Evolutionary conservation across 2,113 vertebrate genomes (phyloP).

Genomic region (Cynocephalus volans): DNA sequence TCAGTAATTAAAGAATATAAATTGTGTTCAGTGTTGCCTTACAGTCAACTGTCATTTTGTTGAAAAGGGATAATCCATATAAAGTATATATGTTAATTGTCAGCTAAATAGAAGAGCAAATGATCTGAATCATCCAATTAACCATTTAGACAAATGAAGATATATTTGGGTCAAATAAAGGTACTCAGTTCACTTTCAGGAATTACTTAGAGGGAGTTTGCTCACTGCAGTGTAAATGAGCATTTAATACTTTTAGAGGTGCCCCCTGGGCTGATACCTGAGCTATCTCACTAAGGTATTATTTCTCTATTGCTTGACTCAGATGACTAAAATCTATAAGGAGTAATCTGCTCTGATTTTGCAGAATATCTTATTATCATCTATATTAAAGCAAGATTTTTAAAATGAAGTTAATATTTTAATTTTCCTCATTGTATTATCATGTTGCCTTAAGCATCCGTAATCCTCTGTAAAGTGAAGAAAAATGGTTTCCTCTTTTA

Average conservation of each 20-base stretch:
- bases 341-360: conserved; percentile 15
- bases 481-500: neutral
- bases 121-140: conserved; percentile 74
- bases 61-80: conserved; percentile 67
- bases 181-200: conserved; percentile 11
- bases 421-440: conserved; percentile 12
- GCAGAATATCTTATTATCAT: neutral
- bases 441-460: neutral
- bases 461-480: neutral
- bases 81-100: conserved; percentile 66
- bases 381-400: neutral
- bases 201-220: neutral
- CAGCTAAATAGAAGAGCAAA: conserved; percentile 72
- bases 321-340: neutral
- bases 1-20: conserved; percentile 69
- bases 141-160: conserved; percentile 65
- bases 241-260: conserved; percentile 57
- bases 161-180: conserved; percentile 60
- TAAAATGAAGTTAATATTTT: conserved; percentile 18
- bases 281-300: neutral
- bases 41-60: conserved; percentile 71
- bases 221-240: conserved; percentile 44
- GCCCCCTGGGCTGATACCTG: neutral
- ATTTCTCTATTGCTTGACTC: conserved; percentile 48
- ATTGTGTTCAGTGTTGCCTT: conserved; percentile 77